These are phyloP conservation scores for Eupithecia dodoneata DNA, from an alignment of 2,888 invertebrate genomes.

Conservation along the genomic window DNA sequence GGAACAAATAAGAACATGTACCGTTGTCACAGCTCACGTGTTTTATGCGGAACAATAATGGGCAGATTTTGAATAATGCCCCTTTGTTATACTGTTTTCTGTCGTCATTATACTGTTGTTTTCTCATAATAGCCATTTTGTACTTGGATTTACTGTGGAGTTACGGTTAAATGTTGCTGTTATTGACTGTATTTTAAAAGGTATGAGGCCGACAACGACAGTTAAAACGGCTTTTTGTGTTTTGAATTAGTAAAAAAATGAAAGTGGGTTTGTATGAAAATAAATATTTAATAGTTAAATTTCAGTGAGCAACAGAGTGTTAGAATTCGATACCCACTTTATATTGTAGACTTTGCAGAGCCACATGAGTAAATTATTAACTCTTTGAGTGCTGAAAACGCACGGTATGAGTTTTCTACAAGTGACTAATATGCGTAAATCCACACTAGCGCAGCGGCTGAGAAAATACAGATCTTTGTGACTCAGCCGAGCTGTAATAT, in stretches of 20 bases:
- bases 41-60: conserved; percentile 78
- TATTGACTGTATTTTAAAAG: conserved; percentile 31
- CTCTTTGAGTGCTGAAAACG: too few relatives aligned
- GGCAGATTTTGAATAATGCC: conserved; percentile 77
- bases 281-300: background rate
- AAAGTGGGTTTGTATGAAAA: background rate
- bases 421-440: too few relatives aligned
- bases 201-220: background rate
- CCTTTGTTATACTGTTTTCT: conserved; percentile 71
- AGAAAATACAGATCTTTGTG: too few relatives aligned
- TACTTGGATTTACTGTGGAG: conserved; percentile 40
- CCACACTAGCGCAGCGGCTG: too few relatives aligned
- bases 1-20: conserved; percentile 71
- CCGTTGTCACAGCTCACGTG: conserved; percentile 73
- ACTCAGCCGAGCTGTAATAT: too few relatives aligned
- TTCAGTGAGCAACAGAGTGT: background rate
- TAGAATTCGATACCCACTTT: background rate
- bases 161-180: conserved; percentile 28
- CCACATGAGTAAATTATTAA: background rate
- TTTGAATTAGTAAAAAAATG: background rate
- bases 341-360: background rate
- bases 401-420: too few relatives aligned
- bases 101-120: conserved; percentile 67
- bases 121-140: conserved; percentile 51
- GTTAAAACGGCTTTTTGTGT: background rate